A percentile compares a stretch with the other conserved stretches of the same genome.
Conservation (phyloP, 2,888 invertebrate species). For the Bembecia ichneumoniformis region DNA sequence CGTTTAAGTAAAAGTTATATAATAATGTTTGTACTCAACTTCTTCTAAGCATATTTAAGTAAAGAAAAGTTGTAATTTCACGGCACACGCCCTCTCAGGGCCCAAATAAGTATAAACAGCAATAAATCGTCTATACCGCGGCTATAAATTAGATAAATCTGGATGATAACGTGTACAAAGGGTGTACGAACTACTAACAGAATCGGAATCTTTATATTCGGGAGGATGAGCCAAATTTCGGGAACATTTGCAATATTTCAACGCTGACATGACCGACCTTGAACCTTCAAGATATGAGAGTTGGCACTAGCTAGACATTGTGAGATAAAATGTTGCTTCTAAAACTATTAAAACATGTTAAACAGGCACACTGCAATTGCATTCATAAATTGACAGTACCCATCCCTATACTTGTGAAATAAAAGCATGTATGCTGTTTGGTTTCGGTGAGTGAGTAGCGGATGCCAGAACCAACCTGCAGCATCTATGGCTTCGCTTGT, state of each 20-base stretch:
- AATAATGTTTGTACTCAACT: too few relatives aligned
- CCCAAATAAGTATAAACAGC: background rate
- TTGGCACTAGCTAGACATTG: constrained; percentile 23
- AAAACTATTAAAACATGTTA: too few relatives aligned
- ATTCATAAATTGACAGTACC: too few relatives aligned
- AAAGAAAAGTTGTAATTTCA: background rate
- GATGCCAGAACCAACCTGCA: too few relatives aligned
- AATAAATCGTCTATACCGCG: background rate
- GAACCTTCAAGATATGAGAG: constrained; percentile 24
- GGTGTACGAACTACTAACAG: background rate
- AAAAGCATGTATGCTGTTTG: too few relatives aligned
- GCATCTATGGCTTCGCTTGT: too few relatives aligned
- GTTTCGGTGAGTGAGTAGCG: too few relatives aligned
- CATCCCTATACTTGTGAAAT: too few relatives aligned
- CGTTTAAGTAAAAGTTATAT: too few relatives aligned
- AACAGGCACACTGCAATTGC: too few relatives aligned
- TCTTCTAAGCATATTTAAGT: too few relatives aligned
- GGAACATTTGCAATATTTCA: background rate
- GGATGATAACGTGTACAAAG: background rate
- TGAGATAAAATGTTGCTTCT: constrained; percentile 18
- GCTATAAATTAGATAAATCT: background rate
- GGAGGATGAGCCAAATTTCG: constrained; percentile 8
- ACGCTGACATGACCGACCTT: constrained; percentile 29
- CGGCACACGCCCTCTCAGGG: background rate
- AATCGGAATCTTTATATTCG: background rate